phyloP scores from a whole-genome alignment of 2,888 invertebrate species.

The Trissoscelio sp. region DNA sequence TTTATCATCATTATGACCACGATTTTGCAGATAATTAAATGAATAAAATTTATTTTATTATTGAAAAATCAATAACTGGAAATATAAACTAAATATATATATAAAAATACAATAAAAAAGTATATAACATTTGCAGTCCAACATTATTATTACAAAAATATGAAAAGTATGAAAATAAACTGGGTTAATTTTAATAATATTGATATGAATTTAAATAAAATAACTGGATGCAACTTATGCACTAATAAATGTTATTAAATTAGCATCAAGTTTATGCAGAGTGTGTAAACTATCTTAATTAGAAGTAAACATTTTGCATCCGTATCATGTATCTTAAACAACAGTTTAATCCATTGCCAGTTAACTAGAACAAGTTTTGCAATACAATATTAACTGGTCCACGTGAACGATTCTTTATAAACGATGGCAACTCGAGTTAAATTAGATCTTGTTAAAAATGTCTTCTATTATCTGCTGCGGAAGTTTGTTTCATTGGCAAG shows the following conservation, averaged over 20 bases:
- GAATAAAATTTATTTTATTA: constrained; percentile 5
- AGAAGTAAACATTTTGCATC: not conserved
- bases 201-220: too few relatives aligned
- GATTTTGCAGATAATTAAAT: not conserved
- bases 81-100: not conserved
- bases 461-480: constrained; percentile 17
- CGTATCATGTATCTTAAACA: constrained; percentile 4
- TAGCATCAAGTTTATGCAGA: not conserved
- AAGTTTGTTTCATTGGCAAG: constrained; percentile 16
- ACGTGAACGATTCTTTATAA: constrained; percentile 28
- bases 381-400: constrained; percentile 12
- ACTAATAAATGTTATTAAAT: not conserved
- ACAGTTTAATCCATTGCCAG: constrained; percentile 2
- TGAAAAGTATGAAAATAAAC: too few relatives aligned
- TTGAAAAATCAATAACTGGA: not conserved
- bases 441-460: constrained; percentile 39
- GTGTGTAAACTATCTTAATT: not conserved
- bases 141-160: too few relatives aligned
- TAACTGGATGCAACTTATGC: too few relatives aligned
- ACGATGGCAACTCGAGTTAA: constrained; percentile 10
- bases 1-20: too few relatives aligned
- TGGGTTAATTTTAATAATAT: too few relatives aligned
- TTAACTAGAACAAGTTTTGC: constrained; percentile 14
- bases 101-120: too few relatives aligned
- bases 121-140: too few relatives aligned